A percentile compares a stretch with the other conserved stretches of the same genome.
Evolutionary conservation across 2,797 vertebrate species (phyloP).

Genomic region (Poecilia velifera): DNA sequence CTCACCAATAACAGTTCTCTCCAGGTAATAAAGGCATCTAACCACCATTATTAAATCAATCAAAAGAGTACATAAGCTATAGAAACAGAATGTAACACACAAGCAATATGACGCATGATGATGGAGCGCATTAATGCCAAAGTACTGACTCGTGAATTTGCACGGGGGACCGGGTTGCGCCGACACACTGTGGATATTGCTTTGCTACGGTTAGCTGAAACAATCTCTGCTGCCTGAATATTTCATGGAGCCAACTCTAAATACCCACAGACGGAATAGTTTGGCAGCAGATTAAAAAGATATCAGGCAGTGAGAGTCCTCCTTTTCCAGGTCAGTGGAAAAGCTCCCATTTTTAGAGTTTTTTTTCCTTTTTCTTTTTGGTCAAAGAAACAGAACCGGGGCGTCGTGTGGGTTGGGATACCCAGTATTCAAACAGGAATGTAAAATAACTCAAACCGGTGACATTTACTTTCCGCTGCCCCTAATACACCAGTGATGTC

Average conservation of each 20-base stretch:
- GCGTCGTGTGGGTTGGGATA: background rate
- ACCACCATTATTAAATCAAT: background rate
- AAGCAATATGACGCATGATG: background rate
- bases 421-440: constrained; percentile 51
- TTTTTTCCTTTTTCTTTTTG: constrained; percentile 36
- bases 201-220: constrained; percentile 45
- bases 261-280: constrained; percentile 46
- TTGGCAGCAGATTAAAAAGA: constrained; percentile 49
- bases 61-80: background rate
- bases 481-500: constrained; percentile 49
- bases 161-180: background rate
- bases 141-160: background rate
- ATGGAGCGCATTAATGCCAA: constrained; percentile 8
- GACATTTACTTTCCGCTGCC: constrained; percentile 68
- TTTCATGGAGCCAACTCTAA: constrained; percentile 58
- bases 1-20: background rate
- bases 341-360: constrained; percentile 34
- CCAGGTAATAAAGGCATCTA: constrained; percentile 1
- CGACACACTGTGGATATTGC: constrained; percentile 13
- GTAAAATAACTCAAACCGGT: constrained; percentile 64
- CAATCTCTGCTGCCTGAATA: constrained; percentile 51
- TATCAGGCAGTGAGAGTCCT: constrained; percentile 28
- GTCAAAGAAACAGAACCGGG: constrained; percentile 41
- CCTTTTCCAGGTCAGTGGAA: constrained; percentile 48
- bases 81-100: constrained; percentile 4